These are phyloP conservation scores for Troides oblongomaculatus DNA, from an alignment of 2,888 invertebrate genomes.

Conservation along the genomic window DNA sequence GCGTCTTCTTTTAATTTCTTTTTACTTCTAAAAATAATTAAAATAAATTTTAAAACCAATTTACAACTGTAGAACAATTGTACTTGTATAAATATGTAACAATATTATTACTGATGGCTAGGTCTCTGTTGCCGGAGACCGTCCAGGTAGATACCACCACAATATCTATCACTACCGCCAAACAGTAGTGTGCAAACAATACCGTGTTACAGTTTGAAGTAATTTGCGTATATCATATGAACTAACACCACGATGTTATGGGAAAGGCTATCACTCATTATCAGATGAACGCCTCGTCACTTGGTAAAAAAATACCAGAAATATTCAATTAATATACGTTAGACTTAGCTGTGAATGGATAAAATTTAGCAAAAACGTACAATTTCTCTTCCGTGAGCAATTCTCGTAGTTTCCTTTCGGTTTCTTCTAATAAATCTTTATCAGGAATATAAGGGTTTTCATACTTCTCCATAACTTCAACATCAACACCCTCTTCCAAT, in stretches of 20 bases:
- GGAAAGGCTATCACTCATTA: too few species aligned
- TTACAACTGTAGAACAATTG: too few species aligned
- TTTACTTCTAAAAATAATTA: slow-evolving; percentile 45
- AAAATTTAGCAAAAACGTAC: slow-evolving; percentile 37
- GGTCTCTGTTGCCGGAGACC: too few species aligned
- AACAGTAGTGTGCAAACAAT: too few species aligned
- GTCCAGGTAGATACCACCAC: too few species aligned
- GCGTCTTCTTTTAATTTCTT: slow-evolving; percentile 39
- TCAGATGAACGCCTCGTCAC: not conserved
- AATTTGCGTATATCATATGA: too few species aligned
- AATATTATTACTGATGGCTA: too few species aligned
- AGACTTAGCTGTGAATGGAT: not conserved
- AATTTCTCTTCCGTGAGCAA: slow-evolving; percentile 50
- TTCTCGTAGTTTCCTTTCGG: slow-evolving; percentile 54
- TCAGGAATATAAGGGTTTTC: slow-evolving; percentile 67
- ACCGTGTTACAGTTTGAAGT: too few species aligned
- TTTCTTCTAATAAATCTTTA: slow-evolving; percentile 53
- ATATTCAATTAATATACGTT: not conserved
- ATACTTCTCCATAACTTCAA: slow-evolving; percentile 33
- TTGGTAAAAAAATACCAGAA: not conserved
- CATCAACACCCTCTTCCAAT: slow-evolving; percentile 45
- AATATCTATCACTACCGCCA: too few species aligned
- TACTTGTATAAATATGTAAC: too few species aligned
- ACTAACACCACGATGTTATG: too few species aligned
- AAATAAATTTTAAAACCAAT: not conserved